Percentiles rank a stretch among this genome's conserved stretches.
Conservation (phyloP, 64 coral and sea anemone species). For the Pachyseris speciosa region DNA sequence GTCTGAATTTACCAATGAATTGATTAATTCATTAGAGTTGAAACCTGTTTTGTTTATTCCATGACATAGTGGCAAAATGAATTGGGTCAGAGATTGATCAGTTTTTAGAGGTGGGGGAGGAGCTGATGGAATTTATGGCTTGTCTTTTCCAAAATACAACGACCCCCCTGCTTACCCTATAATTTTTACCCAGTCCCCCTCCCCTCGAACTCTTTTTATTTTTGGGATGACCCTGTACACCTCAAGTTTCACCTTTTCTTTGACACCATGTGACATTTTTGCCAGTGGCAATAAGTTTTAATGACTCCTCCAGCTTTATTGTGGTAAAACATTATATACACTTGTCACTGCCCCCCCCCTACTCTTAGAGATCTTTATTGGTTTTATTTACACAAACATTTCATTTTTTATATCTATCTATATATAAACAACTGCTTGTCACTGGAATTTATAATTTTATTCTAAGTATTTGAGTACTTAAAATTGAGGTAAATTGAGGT, state of each 20-base stretch:
- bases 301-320: slow-evolving; percentile 21
- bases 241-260: slow-evolving; percentile 11
- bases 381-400: neutral
- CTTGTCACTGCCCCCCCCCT: neutral
- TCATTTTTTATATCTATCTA: neutral
- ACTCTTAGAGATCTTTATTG: neutral
- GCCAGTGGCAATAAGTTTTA: too few species aligned
- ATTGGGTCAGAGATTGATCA: slow-evolving; percentile 1
- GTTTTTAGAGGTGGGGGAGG: slow-evolving; percentile 1
- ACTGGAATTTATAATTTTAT: too few species aligned
- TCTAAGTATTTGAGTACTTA: too few species aligned
- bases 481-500: too few species aligned
- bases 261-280: slow-evolving; percentile 1
- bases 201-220: too few species aligned
- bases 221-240: slow-evolving; percentile 14
- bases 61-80: slow-evolving; percentile 14
- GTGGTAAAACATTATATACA: neutral
- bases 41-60: slow-evolving; percentile 19
- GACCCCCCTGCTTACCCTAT: too few species aligned
- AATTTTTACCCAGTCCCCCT: too few species aligned
- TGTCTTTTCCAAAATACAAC: too few species aligned
- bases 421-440: neutral
- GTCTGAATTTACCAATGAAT: slow-evolving; percentile 11
- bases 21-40: neutral
- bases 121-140: too few species aligned